Percentiles rank a stretch among this genome's conserved stretches.
These are phyloP conservation scores for Synanceia verrucosa DNA, from an alignment of 2,797 vertebrate species.

Conservation along the genomic window DNA sequence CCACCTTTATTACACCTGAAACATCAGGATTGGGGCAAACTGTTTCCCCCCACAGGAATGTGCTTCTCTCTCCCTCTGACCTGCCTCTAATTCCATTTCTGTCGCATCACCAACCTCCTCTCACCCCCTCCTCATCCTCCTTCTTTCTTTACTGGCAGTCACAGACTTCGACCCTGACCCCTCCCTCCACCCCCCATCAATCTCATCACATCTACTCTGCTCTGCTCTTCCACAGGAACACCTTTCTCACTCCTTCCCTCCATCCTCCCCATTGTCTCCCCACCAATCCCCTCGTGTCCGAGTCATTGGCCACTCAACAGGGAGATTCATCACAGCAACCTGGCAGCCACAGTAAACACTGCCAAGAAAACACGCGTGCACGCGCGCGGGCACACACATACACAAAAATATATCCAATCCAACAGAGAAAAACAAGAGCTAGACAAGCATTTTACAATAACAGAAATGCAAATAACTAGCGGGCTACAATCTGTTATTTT, in stretches of 20 bases:
- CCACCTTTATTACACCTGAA: conserved; percentile 29
- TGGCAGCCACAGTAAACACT: conserved; percentile 45
- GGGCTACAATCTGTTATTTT: neutral
- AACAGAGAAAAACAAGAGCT: conserved; percentile 30
- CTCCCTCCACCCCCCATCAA: conserved; percentile 25
- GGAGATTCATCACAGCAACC: conserved; percentile 66
- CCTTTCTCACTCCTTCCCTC: conserved; percentile 14
- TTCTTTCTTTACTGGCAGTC: conserved; percentile 40
- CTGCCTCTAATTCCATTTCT: conserved; percentile 54
- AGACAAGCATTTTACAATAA: conserved; percentile 1
- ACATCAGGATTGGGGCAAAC: neutral
- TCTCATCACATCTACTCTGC: conserved; percentile 49
- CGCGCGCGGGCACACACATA: conserved; percentile 7
- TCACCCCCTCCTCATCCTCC: conserved; percentile 25
- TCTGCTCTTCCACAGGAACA: conserved; percentile 54
- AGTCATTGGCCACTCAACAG: conserved; percentile 65
- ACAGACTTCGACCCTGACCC: conserved; percentile 51
- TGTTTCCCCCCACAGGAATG: conserved; percentile 36
- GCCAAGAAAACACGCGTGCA: neutral
- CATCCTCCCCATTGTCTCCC: conserved; percentile 50
- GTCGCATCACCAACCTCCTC: conserved; percentile 51
- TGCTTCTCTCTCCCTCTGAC: conserved; percentile 32
- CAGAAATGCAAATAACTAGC: neutral
- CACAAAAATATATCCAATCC: neutral
- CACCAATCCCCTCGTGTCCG: conserved; percentile 44